phyloP scores from a whole-genome alignment of 2,888 invertebrate species.

The Laspeyria flexula region DNA sequence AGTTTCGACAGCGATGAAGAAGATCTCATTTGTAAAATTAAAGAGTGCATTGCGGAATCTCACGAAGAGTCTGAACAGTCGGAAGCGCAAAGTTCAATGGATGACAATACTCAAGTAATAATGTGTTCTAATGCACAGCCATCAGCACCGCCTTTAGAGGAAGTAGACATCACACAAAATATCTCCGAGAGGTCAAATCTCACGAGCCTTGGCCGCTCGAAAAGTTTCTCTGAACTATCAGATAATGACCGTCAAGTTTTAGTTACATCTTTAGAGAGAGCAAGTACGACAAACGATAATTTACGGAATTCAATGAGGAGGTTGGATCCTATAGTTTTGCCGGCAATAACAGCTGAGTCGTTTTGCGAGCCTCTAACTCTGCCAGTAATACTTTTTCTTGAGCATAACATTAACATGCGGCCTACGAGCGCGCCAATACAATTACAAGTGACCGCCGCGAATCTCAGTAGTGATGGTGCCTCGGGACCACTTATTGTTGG shows the following conservation, averaged over 20 bases:
- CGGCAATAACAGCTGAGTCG: slow-evolving; percentile 68
- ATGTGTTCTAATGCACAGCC: slow-evolving; percentile 53
- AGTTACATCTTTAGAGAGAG: slow-evolving; percentile 64
- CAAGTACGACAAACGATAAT: slow-evolving; percentile 66
- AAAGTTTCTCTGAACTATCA: slow-evolving; percentile 74
- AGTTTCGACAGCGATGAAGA: slow-evolving; percentile 76
- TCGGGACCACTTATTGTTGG: slow-evolving; percentile 79
- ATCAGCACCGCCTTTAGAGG: slow-evolving; percentile 55
- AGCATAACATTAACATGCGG: slow-evolving; percentile 77
- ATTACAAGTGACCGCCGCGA: slow-evolving; percentile 78
- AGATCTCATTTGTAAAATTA: slow-evolving; percentile 80
- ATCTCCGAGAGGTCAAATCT: slow-evolving; percentile 53
- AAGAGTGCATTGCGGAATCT: slow-evolving; percentile 67
- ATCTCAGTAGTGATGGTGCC: slow-evolving; percentile 73
- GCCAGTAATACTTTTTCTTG: slow-evolving; percentile 79
- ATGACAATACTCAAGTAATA: slow-evolving; percentile 76
- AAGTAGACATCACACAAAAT: slow-evolving; percentile 52
- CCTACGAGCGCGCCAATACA: slow-evolving; percentile 81
- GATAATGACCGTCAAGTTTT: slow-evolving; percentile 59
- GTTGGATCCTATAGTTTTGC: slow-evolving; percentile 77
- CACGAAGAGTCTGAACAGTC: slow-evolving; percentile 57
- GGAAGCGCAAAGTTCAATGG: slow-evolving; percentile 65
- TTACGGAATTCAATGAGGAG: slow-evolving; percentile 78
- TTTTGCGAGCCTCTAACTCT: slow-evolving; percentile 73
- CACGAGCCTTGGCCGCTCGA: slow-evolving; percentile 66